Base-by-base conservation (phyloP, 2,113 vertebrate genomes). In the Montifringilla adamsi region DNA sequence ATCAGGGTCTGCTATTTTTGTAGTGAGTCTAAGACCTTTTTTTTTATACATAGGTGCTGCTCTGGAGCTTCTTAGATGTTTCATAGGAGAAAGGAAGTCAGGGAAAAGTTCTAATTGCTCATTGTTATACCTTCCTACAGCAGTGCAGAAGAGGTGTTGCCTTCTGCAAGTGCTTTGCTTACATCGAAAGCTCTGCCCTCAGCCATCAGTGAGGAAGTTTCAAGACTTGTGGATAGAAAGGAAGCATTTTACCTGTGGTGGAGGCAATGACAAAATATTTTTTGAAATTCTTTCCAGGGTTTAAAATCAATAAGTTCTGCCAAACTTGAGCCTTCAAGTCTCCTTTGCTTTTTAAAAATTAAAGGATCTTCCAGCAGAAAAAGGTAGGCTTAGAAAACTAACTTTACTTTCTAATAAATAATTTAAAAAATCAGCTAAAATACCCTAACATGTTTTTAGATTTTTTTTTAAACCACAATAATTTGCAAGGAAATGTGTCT, bases 301-400 rank as follows among this genome's bases (percentile, higher is more conserved):
- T 90, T 87, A 60, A 80, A 96, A 94, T 83, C 90, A 80, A 44
- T 90, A 83, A 35, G 4, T 8, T 53, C 72, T 76, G 31, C 55
- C 46, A 83, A 83, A 79, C 30, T 21, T 79, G 67, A 90, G 63
- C 37, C 46, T 93, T 82, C 37, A 56, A 62, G 53, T 33, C 66
- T 90, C 53, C 46, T 79, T 39, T 47, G 62, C 70, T 91, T 90
- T 89, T 95, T 85, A 88, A 96, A 96, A 94, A 93, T 90, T 76
- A 89, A 95, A 94, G 46, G 35, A 94, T 69, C 15, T 73, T 88
- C 68, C 63, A 84, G 37, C 22, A 89, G 64, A 70, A 76, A 94
- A 87, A 82, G 0, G 9, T 26, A 93, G 33, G 7, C 16, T 79
- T 87, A 72, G 67, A 76, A 92, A 95, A 66, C 49, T 73, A 53